These are phyloP conservation scores for Sula dactylatra DNA, from an alignment of 2,113 vertebrate species.

Conservation along the genomic window DNA sequence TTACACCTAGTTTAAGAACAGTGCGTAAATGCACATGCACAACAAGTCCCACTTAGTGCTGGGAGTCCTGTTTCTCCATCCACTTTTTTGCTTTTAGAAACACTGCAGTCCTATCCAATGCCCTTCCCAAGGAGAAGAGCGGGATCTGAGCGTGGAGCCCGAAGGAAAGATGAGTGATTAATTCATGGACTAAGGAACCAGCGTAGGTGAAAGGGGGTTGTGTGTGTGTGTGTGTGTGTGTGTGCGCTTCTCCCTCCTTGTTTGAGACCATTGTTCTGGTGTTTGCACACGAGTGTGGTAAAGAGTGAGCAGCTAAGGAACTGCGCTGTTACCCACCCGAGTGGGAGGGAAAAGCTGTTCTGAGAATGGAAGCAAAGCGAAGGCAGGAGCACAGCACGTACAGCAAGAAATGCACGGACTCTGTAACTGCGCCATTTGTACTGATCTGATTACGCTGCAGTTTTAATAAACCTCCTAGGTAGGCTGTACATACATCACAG, in stretches of 20 bases:
- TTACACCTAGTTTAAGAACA: not conserved
- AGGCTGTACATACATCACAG: not conserved
- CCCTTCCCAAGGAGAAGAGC: not conserved
- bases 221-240: too few relatives aligned
- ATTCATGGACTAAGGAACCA: not conserved
- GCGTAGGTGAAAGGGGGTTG: too few relatives aligned
- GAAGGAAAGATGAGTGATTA: not conserved
- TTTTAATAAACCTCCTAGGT: not conserved
- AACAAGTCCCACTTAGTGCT: rapidly evolving
- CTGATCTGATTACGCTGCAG: not conserved
- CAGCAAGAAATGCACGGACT: not conserved
- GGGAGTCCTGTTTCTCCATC: not conserved
- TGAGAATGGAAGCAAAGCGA: not conserved
- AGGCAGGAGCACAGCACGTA: not conserved
- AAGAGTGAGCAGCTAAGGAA: not conserved
- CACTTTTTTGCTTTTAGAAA: not conserved
- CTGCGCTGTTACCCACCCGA: not conserved
- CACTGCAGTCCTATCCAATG: not conserved
- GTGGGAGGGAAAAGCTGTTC: not conserved
- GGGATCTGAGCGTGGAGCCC: not conserved
- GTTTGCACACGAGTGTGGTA: not conserved
- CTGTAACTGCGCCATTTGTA: not conserved
- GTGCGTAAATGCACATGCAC: rapidly evolving
- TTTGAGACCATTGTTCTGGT: not conserved
- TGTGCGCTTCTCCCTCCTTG: not conserved